Base-by-base conservation (phyloP, 2,888 invertebrate genomes). In the Theretra japonica region DNA sequence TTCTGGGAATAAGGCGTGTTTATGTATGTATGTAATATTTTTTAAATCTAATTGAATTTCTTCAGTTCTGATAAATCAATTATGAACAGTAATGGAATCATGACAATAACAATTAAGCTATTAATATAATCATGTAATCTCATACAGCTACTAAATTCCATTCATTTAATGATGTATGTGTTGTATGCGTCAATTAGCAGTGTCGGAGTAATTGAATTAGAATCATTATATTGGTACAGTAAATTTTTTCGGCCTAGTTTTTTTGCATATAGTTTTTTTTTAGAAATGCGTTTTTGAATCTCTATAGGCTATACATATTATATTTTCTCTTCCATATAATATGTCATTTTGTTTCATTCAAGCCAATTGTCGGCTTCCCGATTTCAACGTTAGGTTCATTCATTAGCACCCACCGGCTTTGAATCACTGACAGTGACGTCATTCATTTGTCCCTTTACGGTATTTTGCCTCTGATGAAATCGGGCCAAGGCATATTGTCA, bases 151-250 rank as follows among this genome's bases (percentile, higher is more conserved):
- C 60, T 23, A 23, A 65, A 65, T 65, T 41, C 23, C 65, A 65
- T 25, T 65, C 41, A 41, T 48, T 65, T 65, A 41, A 62, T 62
- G 41, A 62, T 33, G 41, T 48, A 41, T 65, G 21, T 65, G 15
- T 23, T 60, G 23, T 53, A 41, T 65, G 65, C 48, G 41, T 48
- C 65, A 21, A 48, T 65, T 65, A 65, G 65, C 23, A 5, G 23
- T 48, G 65, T 48, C 65, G 15, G 23, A 23, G 65, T 65, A 65
- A 65, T 65, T 65, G 5, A 65, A 65, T 65, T 65, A 48, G 48
- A 7, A 48, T 41, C 23, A 8, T 48, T 65, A 65, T 65, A 41
- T 65, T 41, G 41, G 41, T 41, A 48, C 23, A n/a, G 65, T 25
- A 48, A 65, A 65, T 65, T 48, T 33, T 41, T 23, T 48, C 48